Evolutionary conservation across 2,797 vertebrate genomes (phyloP).

Genomic region (Pteropus rufus): DNA sequence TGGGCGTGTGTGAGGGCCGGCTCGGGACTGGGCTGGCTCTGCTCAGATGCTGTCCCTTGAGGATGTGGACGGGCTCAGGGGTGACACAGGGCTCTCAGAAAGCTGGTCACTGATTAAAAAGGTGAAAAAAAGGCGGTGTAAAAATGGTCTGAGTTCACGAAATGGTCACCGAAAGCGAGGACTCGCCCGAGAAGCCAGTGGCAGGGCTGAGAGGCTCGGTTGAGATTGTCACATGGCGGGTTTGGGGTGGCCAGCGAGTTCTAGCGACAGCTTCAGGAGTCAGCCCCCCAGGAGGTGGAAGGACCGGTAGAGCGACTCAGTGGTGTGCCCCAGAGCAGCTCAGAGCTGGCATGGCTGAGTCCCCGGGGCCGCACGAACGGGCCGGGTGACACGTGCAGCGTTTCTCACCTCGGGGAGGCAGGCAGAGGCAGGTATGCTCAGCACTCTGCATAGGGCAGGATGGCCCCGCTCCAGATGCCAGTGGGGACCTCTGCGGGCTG

Average conservation of each 20-base stretch:
- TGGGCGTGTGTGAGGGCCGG: neutral
- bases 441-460: neutral
- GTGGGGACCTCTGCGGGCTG: neutral
- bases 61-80: neutral
- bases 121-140: neutral
- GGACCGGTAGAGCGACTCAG: accelerated
- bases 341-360: accelerated
- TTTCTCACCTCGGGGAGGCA: too few relatives aligned
- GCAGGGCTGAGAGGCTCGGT: neutral
- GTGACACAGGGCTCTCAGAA: neutral
- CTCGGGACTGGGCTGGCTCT: neutral
- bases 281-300: neutral
- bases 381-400: too few relatives aligned
- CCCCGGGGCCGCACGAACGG: too few relatives aligned
- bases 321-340: accelerated
- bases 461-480: neutral
- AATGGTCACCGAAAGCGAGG: neutral
- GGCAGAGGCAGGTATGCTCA: neutral
- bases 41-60: neutral
- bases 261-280: too few relatives aligned
- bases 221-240: neutral
- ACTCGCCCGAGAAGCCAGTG: neutral
- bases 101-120: neutral
- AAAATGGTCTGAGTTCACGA: neutral
- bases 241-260: neutral